Evolutionary conservation across 2,797 vertebrate genomes (phyloP).

Genomic region (Peromyscus eremicus): DNA sequence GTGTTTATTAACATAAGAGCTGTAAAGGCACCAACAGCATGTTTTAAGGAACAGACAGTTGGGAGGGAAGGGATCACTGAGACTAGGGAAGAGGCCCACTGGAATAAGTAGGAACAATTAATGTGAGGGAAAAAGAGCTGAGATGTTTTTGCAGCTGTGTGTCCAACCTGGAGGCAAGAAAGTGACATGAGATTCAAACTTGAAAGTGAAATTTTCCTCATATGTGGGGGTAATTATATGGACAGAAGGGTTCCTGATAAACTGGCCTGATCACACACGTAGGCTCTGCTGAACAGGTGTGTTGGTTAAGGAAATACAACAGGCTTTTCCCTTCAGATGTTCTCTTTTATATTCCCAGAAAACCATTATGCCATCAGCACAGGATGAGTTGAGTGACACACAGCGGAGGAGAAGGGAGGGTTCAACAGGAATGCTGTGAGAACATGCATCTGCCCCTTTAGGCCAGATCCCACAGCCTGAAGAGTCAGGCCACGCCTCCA

Average conservation of each 20-base stretch:
- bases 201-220: conserved; percentile 28
- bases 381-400: neutral
- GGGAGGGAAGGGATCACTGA: neutral
- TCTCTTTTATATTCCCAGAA: neutral
- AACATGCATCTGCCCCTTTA: neutral
- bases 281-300: neutral
- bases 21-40: conserved; percentile 14
- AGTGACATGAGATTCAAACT: neutral
- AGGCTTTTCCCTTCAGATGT: neutral
- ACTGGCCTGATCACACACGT: neutral
- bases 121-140: neutral
- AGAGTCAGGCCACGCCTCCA: neutral
- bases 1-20: conserved; percentile 36
- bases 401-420: neutral
- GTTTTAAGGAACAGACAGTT: neutral
- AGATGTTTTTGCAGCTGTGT: neutral
- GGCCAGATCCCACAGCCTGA: neutral
- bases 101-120: neutral
- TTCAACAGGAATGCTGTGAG: neutral
- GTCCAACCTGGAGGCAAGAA: neutral
- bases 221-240: neutral
- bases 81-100: neutral
- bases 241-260: neutral
- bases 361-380: neutral
- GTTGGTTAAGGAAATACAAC: neutral